Percentiles rank a stretch among this genome's conserved stretches.
phyloP scores from a whole-genome alignment of 2,888 invertebrate species.

The Pimpla rufipes region DNA sequence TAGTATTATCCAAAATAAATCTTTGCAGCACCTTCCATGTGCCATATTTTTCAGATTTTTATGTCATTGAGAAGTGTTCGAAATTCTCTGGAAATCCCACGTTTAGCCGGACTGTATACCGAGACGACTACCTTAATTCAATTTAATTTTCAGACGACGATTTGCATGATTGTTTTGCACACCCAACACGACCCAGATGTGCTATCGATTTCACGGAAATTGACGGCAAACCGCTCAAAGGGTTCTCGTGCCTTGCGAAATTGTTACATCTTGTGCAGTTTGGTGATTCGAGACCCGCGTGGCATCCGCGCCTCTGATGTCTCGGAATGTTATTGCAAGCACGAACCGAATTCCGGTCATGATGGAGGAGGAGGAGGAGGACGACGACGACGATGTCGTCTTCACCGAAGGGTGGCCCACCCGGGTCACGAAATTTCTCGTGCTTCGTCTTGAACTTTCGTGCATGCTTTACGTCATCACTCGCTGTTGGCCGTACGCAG shows the following conservation, averaged over 20 bases:
- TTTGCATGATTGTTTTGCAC: not conserved
- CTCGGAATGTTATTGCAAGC: conserved; percentile 68
- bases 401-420: conserved; percentile 8
- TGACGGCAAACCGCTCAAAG: conserved; percentile 15
- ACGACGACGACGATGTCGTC: conserved; percentile 20
- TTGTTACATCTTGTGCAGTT: conserved; percentile 35
- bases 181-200: not conserved
- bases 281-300: conserved; percentile 32
- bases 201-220: conserved; percentile 4
- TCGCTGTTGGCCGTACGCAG: not conserved
- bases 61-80: too few relatives aligned
- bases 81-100: too few relatives aligned
- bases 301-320: conserved; percentile 44
- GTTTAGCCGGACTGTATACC: too few relatives aligned
- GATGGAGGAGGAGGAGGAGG: conserved; percentile 46
- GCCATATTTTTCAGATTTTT: too few relatives aligned
- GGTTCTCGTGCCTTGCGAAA: not conserved
- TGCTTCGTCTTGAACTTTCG: not conserved
- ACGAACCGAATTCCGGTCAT: conserved; percentile 63
- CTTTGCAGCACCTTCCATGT: too few relatives aligned
- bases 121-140: too few relatives aligned
- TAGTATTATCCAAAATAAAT: too few relatives aligned
- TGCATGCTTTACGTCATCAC: not conserved
- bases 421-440: not conserved
- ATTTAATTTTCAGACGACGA: not conserved